Evolutionary conservation across 2,797 vertebrate genomes (phyloP), one percentile per base, ranked within the genome.

Genomic region (Chrysocyon brachyurus): DNA sequence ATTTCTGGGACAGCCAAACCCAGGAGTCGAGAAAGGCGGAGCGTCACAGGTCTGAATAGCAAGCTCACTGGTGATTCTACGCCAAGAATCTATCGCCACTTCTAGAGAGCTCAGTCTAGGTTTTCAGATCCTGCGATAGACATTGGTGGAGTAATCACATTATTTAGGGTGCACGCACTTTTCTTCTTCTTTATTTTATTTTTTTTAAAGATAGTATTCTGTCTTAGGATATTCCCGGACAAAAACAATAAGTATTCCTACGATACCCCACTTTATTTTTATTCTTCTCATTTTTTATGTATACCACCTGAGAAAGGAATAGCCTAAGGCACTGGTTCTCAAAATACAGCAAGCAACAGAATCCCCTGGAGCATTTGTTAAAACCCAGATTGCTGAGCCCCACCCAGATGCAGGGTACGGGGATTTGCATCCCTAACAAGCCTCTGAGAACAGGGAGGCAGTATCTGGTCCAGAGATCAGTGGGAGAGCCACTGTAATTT

Each of bases 1-100:
- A 94, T 97, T 92, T 97, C 68, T 78, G 40, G 68, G 94, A 64
- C 49, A 56, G 52, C 33, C 91, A 57, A 52, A 77, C 31, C 52
- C n/a, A 66, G 70, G 36, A 63, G 56, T 33, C 26, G 52, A 61
- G 85, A 70, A 54, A 82, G 46, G 14, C 0, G 33, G 28, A 78
- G 10, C 28, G 22, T 59, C 31, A 24, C 21, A 63, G 11, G 8
- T 84, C 87, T 56, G 72, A 73, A 86, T 15, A 70, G 28, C 19
- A 73, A 79, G 70, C n/a, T 93, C 54, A 77, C 5, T 33, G 79
- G 59, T n/a, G 78, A 95, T 52, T 93, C 92, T 81, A 84, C 2
- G 4, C 17, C 21, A 87, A 33, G 36, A 87, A 94, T 46, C 84
- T 63, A 63, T 12, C 88, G 70, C 19, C 78, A 70, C 2, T 21